Conservation (phyloP, 2,797 vertebrate genomes). For the Squalus acanthias region DNA sequence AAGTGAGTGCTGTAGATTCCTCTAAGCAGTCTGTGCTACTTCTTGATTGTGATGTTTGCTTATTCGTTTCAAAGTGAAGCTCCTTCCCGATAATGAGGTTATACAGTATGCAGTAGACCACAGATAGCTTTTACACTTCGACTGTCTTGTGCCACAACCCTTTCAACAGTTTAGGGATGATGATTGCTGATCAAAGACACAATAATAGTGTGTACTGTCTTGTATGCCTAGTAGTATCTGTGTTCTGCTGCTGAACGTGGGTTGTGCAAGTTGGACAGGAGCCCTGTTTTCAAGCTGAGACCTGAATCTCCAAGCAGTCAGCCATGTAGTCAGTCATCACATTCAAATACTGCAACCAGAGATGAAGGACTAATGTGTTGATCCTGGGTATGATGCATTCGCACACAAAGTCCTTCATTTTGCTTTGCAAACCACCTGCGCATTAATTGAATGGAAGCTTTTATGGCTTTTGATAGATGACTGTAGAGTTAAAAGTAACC, state of each 20-base stretch:
- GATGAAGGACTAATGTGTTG: neutral
- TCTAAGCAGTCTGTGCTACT: neutral
- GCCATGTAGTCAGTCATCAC: neutral
- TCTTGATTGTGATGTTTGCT: neutral
- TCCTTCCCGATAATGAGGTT: neutral
- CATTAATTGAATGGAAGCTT: constrained; percentile 11
- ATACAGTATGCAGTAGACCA: no score
- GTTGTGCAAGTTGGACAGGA: neutral
- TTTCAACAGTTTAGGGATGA: neutral
- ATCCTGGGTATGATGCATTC: neutral
- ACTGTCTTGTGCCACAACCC: neutral
- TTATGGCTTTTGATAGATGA: neutral
- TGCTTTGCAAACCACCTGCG: neutral
- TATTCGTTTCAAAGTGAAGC: neutral
- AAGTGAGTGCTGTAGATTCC: neutral
- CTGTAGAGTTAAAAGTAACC: neutral
- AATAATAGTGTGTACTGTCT: neutral
- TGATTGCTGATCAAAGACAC: neutral
- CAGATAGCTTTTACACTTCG: neutral
- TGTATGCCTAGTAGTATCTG: neutral
- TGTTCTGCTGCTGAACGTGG: neutral
- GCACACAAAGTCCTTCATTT: neutral
- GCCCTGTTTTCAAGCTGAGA: neutral
- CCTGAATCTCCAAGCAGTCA: neutral
- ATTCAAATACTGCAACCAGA: neutral